Percentiles rank a stretch among this genome's conserved stretches.
These are phyloP conservation scores for Anhinga anhinga DNA, from an alignment of 2,113 vertebrate genomes.

Conservation along the genomic window DNA sequence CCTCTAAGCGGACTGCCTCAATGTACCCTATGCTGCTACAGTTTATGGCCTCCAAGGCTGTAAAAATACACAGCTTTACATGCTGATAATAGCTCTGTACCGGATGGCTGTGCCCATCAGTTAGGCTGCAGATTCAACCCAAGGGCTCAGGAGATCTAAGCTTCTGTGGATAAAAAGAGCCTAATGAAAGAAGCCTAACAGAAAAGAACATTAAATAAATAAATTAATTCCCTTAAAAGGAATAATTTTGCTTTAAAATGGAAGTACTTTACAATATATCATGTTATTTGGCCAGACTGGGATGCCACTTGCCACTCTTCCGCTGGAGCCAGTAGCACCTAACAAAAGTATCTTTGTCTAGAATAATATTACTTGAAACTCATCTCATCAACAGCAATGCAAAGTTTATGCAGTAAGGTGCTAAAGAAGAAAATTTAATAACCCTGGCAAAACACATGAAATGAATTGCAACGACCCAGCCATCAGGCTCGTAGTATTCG, in stretches of 20 bases:
- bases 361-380: neutral
- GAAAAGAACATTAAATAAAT: neutral
- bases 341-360: neutral
- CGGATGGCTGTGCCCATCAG: neutral
- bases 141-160: neutral
- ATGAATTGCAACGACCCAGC: neutral
- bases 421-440: neutral
- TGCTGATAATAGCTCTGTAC: neutral
- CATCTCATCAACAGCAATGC: neutral
- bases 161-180: neutral
- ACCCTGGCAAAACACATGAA: neutral
- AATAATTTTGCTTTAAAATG: neutral
- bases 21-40: neutral
- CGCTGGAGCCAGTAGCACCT: neutral
- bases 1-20: neutral
- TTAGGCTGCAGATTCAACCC: neutral
- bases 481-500: neutral
- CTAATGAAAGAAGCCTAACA: neutral
- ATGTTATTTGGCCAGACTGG: neutral
- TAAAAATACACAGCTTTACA: neutral
- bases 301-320: neutral
- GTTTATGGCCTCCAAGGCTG: neutral
- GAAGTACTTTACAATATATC: neutral
- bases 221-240: neutral
- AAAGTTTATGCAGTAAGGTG: neutral